Evolutionary conservation across 2,113 vertebrate genomes (phyloP).

Genomic region (Pteruthius melanotis): DNA sequence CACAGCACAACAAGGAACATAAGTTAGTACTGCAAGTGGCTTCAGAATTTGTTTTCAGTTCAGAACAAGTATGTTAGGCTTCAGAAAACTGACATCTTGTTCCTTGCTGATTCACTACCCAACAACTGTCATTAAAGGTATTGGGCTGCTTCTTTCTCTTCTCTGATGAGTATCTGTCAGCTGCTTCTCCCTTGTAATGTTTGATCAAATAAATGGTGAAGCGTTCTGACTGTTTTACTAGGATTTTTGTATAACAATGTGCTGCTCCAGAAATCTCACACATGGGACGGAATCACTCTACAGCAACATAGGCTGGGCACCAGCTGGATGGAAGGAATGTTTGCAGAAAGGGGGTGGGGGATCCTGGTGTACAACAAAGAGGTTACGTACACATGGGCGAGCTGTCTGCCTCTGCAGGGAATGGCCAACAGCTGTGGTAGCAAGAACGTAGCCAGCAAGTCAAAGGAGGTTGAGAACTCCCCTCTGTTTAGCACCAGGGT

Average conservation of each 20-base stretch:
- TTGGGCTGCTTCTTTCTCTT: neutral
- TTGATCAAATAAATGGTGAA: neutral
- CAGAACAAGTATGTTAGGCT: neutral
- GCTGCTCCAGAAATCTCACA: neutral
- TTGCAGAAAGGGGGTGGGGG: neutral
- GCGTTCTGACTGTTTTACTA: neutral
- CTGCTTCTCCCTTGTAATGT: neutral
- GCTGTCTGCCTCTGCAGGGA: neutral
- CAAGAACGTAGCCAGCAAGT: neutral
- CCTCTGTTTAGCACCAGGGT: neutral
- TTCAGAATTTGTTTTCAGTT: neutral
- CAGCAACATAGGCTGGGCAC: neutral
- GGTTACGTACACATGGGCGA: neutral
- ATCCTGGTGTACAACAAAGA: neutral
- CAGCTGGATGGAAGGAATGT: neutral
- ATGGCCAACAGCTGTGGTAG: neutral
- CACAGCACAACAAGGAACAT: neutral
- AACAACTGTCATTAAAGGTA: neutral
- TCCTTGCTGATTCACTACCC: neutral
- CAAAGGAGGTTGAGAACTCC: neutral
- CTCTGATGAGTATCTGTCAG: neutral
- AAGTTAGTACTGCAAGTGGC: neutral
- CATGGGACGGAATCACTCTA: neutral
- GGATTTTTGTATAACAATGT: neutral
- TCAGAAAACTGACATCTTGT: neutral